Conservation (phyloP, 2,113 vertebrate genomes). For the Ibidorhyncha struthersii region DNA sequence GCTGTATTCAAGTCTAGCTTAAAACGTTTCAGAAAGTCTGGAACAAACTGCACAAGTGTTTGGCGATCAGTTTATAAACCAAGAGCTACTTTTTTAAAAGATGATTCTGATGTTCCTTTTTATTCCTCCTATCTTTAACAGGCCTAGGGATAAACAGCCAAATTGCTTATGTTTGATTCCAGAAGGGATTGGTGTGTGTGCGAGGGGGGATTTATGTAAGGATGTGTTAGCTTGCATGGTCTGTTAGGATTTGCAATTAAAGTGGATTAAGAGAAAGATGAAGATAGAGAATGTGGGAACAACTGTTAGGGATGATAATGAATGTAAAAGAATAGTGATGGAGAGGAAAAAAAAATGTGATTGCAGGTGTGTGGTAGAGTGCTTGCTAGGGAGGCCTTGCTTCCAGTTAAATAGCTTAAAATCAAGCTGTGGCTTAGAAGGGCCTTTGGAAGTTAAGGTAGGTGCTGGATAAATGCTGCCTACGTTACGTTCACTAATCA, state of each 20-base stretch:
- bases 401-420: background rate
- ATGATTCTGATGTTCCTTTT: background rate
- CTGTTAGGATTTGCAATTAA: conserved; percentile 8
- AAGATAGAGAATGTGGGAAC: background rate
- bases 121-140: background rate
- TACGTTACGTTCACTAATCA: background rate
- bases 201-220: background rate
- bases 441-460: conserved; percentile 3
- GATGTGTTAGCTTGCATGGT: background rate
- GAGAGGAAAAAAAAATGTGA: background rate
- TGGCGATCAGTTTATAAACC: background rate
- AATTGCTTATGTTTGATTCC: background rate
- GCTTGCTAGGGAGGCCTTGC: background rate
- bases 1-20: background rate
- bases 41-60: background rate
- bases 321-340: background rate
- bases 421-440: background rate
- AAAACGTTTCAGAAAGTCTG: background rate
- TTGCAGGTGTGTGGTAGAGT: background rate
- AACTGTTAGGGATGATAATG: background rate
- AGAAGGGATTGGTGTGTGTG: background rate
- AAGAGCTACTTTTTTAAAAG: background rate
- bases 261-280: background rate
- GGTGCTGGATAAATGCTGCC: conserved; percentile 19
- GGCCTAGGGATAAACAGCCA: background rate